Evolutionary conservation across 1,140 invertebrate species (phyloP).

Genomic region (Rhyacophila brunnea): DNA sequence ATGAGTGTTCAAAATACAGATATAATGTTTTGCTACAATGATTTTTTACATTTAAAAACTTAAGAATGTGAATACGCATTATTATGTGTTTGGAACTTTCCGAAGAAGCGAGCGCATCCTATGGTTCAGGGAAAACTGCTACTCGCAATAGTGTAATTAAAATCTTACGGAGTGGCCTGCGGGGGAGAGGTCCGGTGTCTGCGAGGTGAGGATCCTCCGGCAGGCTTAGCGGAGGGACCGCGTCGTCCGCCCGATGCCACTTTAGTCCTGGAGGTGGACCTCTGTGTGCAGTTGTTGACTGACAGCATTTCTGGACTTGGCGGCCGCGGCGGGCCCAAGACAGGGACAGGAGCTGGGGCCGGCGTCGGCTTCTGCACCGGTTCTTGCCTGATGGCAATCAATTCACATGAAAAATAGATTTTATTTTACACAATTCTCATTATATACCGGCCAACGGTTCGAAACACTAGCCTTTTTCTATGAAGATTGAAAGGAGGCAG

Average conservation of each 20-base stretch:
- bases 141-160: background rate
- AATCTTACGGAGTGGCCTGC: constrained; percentile 50
- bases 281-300: constrained; percentile 56
- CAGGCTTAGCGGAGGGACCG: constrained; percentile 33
- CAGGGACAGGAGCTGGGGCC: constrained; percentile 30
- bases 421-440: too few species aligned
- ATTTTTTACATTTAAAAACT: too few species aligned
- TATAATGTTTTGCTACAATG: too few species aligned
- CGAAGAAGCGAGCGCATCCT: too few species aligned
- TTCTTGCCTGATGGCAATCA: constrained; percentile 52
- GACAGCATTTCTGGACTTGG: constrained; percentile 51
- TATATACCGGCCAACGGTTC: too few species aligned
- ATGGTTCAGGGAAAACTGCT: too few species aligned
- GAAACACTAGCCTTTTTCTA: too few species aligned
- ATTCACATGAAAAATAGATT: too few species aligned
- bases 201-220: constrained; percentile 39
- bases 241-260: constrained; percentile 61
- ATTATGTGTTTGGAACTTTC: too few species aligned
- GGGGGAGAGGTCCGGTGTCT: constrained; percentile 53
- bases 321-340: constrained; percentile 45
- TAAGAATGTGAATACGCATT: too few species aligned
- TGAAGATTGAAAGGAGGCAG: too few species aligned
- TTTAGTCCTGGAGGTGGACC: constrained; percentile 63
- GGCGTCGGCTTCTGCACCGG: constrained; percentile 42
- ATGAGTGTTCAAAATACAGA: too few species aligned